Evolutionary conservation across 2,113 vertebrate species (phyloP), one percentile per base, ranked within the genome.

Genomic region (Thinocorus orbignyianus): DNA sequence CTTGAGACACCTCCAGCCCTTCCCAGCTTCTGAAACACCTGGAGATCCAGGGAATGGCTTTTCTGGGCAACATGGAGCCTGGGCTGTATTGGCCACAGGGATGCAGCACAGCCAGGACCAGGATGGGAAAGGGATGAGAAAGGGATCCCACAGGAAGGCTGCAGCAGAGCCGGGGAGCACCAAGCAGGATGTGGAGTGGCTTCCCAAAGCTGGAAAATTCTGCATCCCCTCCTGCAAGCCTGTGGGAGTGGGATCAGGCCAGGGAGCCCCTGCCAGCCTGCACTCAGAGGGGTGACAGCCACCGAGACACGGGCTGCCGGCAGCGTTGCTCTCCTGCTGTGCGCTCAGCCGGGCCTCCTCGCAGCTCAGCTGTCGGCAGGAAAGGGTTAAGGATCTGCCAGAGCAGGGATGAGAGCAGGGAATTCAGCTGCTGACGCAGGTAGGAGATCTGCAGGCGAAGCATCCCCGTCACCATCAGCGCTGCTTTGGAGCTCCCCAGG

Each of bases 341-440:
- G 42, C 20, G 73, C 80, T 57, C 76, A 4, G 71, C 77, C 1
- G 1, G 10, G n/a, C 52, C 20, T 19, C 51, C 37, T 35, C 7
- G 2, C 23, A 14, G 39, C 10, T 0, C 28, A 3, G 33, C 78
- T 37, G 28, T 20, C 0, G 44, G 31, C 48, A 88, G 55, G 92
- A 92, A 94, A 44, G 94, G 90, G 96, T 96, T 97, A 96, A 95
- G 35, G 42, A 54, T 49, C 90, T 93, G 93, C 81, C 41, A n/a
- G 85, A 82, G 88, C 13, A 0, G 11, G 76, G 65, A 4, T 4
- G 74, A 82, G 94, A 89, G 19, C 74, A 58, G 94, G 91, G 94
- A 94, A 93, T 86, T 95, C 73, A 91, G 93, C 93, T 95, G 93
- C 93, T 96, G 96, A 95, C 66, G 94, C 94, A 95, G 95, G 96